Evolutionary conservation across 2,888 invertebrate species (phyloP).

Genomic region (Cataglyphis albicans): DNA sequence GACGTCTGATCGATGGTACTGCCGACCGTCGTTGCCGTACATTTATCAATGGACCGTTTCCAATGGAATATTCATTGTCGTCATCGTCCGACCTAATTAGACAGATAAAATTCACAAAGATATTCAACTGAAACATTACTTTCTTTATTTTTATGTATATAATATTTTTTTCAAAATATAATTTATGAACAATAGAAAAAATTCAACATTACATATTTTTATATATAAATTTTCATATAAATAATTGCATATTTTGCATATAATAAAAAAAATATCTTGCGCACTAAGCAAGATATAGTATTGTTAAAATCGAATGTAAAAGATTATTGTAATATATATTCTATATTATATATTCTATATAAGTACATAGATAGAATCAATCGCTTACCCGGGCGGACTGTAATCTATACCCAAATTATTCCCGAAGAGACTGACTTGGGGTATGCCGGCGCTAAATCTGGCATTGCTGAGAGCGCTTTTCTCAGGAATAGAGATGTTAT

Average conservation of each 20-base stretch:
- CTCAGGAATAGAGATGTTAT: conserved; percentile 59
- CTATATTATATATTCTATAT: not conserved
- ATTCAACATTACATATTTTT: not conserved
- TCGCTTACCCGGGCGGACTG: conserved; percentile 83
- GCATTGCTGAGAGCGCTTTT: conserved; percentile 69
- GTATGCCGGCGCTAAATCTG: conserved; percentile 86
- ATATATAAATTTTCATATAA: not conserved
- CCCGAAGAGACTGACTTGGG: conserved; percentile 90
- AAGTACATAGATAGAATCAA: conserved; percentile 12
- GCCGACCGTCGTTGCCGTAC: conserved; percentile 78
- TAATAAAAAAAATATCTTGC: not conserved
- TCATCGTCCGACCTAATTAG: conserved; percentile 76
- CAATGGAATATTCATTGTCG: conserved; percentile 66
- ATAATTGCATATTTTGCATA: not conserved
- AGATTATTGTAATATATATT: no score
- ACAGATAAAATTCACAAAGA: not conserved
- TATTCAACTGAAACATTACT: not conserved
- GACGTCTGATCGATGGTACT: conserved; percentile 79
- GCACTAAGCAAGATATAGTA: not conserved
- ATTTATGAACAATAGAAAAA: not conserved
- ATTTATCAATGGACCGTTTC: conserved; percentile 77
- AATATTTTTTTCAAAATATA: not conserved
- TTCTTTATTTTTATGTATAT: not conserved
- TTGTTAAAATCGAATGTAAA: conserved; percentile 5
- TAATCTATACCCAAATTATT: conserved; percentile 90